Base-by-base conservation (phyloP, 2,113 vertebrate species). In the Numida meleagris region DNA sequence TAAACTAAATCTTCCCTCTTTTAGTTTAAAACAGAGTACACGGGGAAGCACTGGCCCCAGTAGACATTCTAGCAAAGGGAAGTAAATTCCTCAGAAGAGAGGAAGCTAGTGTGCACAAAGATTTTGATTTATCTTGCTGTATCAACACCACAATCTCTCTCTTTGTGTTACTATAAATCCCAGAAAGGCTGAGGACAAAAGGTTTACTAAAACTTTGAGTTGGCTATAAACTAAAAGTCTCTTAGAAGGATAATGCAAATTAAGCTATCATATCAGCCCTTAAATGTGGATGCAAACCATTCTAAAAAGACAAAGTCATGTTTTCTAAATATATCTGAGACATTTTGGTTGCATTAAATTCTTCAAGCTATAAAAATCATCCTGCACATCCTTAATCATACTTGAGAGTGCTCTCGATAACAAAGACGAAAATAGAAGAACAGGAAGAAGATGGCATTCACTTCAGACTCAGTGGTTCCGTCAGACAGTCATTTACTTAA, bases 351-450 rank as follows among this genome's bases (percentile, higher is more conserved):
- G 45, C 63, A 34, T 43, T 53, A 38, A 57, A 25, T 33, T 82
- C 45, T 66, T 65, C 31, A 50, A 81, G 78, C 40, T 38, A 68
- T 33, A 89, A 71, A 25, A 80, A 93, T 53, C 36, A 86, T 82
- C 43, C 70, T 86, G 34, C 15, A n/a, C 21, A 40, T 42, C 53
- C 38, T 71, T 75, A 68, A 62, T 58, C 24, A 34, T 48, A 74
- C 90, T 14, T 65, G 82, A 76, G 20, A 75, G 24, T n/a, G 45
- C 9, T 79, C 63, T 77, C 80, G 59, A 70, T 53, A 12, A 10
- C 58, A 29, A 20, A 46, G 38, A 89, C 81, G 24, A 91, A 92
- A 92, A 82, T 8, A 89, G 81, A 94, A 66, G 53, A 88, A 86
- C 34, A 85, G 74, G 84, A 89, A 84, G 77, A 95, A n/a, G 53